phyloP scores from a whole-genome alignment of 1,140 invertebrate species.

The Drosophila kikkawai region DNA sequence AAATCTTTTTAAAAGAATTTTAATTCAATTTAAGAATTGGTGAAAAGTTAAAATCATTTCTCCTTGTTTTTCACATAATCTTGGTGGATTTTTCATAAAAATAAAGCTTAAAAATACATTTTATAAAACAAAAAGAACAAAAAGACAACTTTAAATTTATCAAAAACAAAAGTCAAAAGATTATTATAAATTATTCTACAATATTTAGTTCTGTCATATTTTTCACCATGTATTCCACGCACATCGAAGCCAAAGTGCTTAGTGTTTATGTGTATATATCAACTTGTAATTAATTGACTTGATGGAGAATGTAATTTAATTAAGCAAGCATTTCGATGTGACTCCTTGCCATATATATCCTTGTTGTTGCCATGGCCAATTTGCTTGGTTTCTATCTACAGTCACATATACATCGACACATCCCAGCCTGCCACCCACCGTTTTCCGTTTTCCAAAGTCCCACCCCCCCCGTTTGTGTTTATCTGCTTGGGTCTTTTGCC shows the following conservation, averaged over 20 bases:
- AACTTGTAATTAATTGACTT: conserved; percentile 84
- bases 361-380: conserved; percentile 41
- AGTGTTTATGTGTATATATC: conserved; percentile 58
- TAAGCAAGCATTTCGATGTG: conserved; percentile 80
- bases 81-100: not conserved
- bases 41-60: not conserved
- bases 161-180: not conserved
- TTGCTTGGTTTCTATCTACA: conserved; percentile 29
- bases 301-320: conserved; percentile 84
- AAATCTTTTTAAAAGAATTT: not conserved
- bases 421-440: not conserved
- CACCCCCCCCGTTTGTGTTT: conserved; percentile 1
- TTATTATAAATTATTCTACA: not conserved
- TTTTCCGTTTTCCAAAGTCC: not conserved
- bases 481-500: conserved; percentile 25
- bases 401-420: conserved; percentile 12
- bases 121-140: not conserved
- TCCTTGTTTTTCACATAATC: not conserved
- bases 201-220: not conserved
- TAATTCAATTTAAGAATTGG: not conserved
- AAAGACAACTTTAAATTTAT: not conserved
- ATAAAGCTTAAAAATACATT: not conserved
- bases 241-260: conserved; percentile 31
- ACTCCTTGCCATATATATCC: conserved; percentile 57
- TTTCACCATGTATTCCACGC: conserved; percentile 10